Base-by-base conservation (phyloP, 2,113 vertebrate species). In the Callithrix jacchus region DNA sequence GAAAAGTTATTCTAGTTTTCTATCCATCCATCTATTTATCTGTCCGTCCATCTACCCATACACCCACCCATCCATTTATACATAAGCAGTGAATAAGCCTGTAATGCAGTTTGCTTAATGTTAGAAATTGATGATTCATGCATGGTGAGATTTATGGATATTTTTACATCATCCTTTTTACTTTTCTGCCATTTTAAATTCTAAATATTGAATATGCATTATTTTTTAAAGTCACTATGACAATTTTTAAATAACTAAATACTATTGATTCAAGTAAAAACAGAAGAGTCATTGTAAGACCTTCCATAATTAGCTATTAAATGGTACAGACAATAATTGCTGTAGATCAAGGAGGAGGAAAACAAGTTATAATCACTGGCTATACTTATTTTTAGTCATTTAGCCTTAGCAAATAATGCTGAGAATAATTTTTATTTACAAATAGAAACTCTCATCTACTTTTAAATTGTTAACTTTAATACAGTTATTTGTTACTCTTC, bases 401-500 rank as follows among this genome's bases (percentile, higher is more conserved):
- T 97, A 76, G 52, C 81, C 42, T 70, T 89, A 93, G 37, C 37
- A 87, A 92, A 85, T 89, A 90, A n/a, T 87, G 20, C 8, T 68
- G n/a, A 89, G 58, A 61, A 64, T 89, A n/a, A 2, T 64, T 93
- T 91, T 94, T 20, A 71, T 47, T 64, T 82, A 17, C 25, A 92
- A 45, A 45, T 54, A 85, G 64, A 90, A 85, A 5, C 35, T 66
- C 21, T 94, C 20, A 74, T 84, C 16, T 83, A 68, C 47, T 54
- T 80, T 54, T 12, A 13, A 77, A 80, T 54, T 84, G 30, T 73
- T 92, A 61, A 8, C 49, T 47, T 74, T 56, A 66, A 79, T 64
- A 2, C n/a, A 83, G 18, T 90, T 88, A 70, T 20, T 88, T 87
- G 11, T 82, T 91, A 66, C 18, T 94, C 3, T 6, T 79, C 56